phyloP scores from a whole-genome alignment of 2,113 vertebrate genomes.

The Pogonocichla stellata region DNA sequence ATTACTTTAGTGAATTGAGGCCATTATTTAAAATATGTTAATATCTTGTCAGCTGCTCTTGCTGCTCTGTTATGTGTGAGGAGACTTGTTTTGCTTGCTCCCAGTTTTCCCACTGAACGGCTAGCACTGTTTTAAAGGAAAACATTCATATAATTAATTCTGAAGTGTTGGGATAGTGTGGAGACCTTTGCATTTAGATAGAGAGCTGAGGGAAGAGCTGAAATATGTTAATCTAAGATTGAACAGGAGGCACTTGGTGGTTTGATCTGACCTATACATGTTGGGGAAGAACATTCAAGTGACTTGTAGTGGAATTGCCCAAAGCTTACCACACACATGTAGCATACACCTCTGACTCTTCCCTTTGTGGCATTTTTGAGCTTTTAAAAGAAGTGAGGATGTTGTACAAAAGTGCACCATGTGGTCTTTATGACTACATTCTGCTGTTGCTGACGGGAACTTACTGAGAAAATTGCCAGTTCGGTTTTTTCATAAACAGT shows the following conservation, averaged over 20 bases:
- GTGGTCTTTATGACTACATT: background rate
- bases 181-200: background rate
- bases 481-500: background rate
- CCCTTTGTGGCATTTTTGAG: background rate
- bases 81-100: background rate
- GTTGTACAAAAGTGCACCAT: background rate
- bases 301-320: background rate
- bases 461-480: background rate
- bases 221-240: background rate
- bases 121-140: background rate
- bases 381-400: slow-evolving; percentile 8
- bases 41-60: background rate
- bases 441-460: background rate
- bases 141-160: background rate
- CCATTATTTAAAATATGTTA: slow-evolving; percentile 15
- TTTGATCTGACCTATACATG: background rate
- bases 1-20: background rate
- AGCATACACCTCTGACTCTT: background rate
- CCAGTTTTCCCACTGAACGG: background rate
- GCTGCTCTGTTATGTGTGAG: background rate
- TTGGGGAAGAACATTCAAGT: background rate
- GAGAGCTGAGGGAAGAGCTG: background rate
- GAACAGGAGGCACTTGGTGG: background rate
- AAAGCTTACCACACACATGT: background rate
- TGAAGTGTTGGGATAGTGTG: background rate